These are phyloP conservation scores for Ptychadena robeensis DNA, from an alignment of 2,797 vertebrate species.

Conservation along the genomic window DNA sequence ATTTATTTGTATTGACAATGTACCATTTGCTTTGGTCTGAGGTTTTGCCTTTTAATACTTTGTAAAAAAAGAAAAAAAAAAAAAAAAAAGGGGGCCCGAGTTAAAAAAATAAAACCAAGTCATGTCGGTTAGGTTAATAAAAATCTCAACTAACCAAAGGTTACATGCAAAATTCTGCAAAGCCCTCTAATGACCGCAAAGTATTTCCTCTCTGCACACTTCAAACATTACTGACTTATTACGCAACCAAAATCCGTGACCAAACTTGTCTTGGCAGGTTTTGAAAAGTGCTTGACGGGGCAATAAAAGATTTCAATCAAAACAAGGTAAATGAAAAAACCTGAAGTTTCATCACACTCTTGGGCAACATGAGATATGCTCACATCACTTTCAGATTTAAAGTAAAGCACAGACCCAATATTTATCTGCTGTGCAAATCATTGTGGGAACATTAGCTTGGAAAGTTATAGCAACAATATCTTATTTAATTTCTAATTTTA, in stretches of 20 bases:
- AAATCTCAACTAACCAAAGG: not conserved
- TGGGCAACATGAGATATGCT: too few species aligned
- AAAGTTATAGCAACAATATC: too few species aligned
- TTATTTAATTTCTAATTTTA: too few species aligned
- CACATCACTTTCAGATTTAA: too few species aligned
- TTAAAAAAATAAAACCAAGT: not conserved
- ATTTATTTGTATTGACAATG: too few species aligned
- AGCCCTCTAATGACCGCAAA: constrained; percentile 25
- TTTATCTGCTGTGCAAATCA: too few species aligned
- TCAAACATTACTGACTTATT: constrained; percentile 4
- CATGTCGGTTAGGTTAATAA: constrained; percentile 8
- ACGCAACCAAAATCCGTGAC: constrained; percentile 10
- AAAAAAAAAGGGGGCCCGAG: too few species aligned
- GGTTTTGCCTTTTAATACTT: too few species aligned
- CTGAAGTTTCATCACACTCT: not conserved
- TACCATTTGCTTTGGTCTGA: too few species aligned
- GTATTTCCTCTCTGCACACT: constrained; percentile 26
- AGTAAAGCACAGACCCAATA: too few species aligned
- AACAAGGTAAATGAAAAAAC: not conserved
- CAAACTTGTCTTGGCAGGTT: not conserved
- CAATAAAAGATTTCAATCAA: not conserved
- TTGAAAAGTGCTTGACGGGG: not conserved
- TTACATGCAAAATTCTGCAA: not conserved
- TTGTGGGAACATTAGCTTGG: too few species aligned
- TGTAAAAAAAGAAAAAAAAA: too few species aligned